Base-by-base conservation (phyloP, 2,888 invertebrate genomes). In the Xylocampa areola region DNA sequence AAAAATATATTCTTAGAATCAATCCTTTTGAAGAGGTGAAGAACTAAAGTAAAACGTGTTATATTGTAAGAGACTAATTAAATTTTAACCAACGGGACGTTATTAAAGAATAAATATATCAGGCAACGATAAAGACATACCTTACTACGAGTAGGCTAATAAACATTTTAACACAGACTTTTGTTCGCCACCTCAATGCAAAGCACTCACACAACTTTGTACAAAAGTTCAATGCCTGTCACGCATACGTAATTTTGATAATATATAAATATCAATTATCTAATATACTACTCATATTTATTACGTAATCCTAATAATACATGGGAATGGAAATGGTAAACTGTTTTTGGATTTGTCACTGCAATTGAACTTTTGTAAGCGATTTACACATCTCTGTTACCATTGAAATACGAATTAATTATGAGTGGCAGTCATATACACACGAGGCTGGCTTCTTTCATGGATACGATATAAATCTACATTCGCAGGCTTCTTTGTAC, bases 151-250 rank as follows among this genome's bases (percentile, higher is more conserved):
- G n/a, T n/a, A n/a, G n/a, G 17, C 16, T 49, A 30, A 47, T 48
- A 30, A 57, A 36, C 40, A 57, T 64, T 39, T 27, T 35, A 59
- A 52, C 39, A 48, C 37, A 25, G 45, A 43, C 72, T 68, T 73
- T 71, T 54, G 64, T 78, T 79, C 76, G 61, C 63, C 79, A 80
- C 76, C 72, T 66, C 60, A 71, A 72, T 62, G 48, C 60, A 69
- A 68, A 70, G 64, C 76, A 78, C 71, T 77, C 80, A 87, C 80
- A 87, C 89, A 90, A 89, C 90, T 89, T 90, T 91, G 89, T 90
- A 89, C 89, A 89, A 89, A 90, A 90, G 88, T 89, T 89, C 86
- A 89, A 88, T 79, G 82, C 85, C 84, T 85, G 82, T 71, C 66
- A 67, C 61, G 44, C 41, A 30, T 49, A 35, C 27, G 14, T 33